These are phyloP conservation scores for Heliconius sara DNA, from an alignment of 2,888 invertebrate genomes.

Conservation along the genomic window DNA sequence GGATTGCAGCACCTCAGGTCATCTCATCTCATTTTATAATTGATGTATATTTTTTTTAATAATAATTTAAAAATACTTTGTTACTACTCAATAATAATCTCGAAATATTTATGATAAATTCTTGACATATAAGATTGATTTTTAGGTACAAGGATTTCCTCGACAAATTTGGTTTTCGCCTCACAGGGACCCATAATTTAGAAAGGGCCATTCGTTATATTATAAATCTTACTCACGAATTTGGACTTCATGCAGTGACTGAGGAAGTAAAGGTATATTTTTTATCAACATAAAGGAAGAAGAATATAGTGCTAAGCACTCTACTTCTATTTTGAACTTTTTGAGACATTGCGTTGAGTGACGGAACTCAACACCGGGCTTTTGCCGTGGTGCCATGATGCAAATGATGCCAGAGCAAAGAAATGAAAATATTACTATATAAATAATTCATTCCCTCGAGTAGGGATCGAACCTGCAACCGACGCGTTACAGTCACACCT, in stretches of 20 bases:
- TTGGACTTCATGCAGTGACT: slow-evolving; percentile 83
- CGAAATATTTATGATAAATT: not conserved
- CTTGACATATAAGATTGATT: not conserved
- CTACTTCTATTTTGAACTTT: too few relatives aligned
- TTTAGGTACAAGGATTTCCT: slow-evolving; percentile 73
- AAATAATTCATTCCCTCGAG: not conserved
- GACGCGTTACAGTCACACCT: not conserved
- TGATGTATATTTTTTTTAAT: too few relatives aligned
- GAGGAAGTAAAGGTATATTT: slow-evolving; percentile 83
- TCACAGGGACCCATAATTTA: slow-evolving; percentile 85
- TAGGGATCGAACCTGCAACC: not conserved
- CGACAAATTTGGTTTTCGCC: slow-evolving; percentile 85
- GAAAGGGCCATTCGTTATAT: slow-evolving; percentile 89
- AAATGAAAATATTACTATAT: not conserved
- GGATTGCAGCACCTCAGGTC: too few relatives aligned
- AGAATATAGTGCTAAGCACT: too few relatives aligned
- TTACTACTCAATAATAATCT: too few relatives aligned
- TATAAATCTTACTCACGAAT: slow-evolving; percentile 67
- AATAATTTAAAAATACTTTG: too few relatives aligned
- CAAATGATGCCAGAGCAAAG: not conserved
- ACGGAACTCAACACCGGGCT: not conserved
- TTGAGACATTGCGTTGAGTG: not conserved
- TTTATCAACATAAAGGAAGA: not conserved
- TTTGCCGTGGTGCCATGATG: too few relatives aligned
- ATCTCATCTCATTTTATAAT: too few relatives aligned